A percentile compares a stretch with the other conserved stretches of the same genome.
These are phyloP conservation scores for Scalopus aquaticus DNA, from an alignment of 2,113 vertebrate genomes.

Conservation along the genomic window DNA sequence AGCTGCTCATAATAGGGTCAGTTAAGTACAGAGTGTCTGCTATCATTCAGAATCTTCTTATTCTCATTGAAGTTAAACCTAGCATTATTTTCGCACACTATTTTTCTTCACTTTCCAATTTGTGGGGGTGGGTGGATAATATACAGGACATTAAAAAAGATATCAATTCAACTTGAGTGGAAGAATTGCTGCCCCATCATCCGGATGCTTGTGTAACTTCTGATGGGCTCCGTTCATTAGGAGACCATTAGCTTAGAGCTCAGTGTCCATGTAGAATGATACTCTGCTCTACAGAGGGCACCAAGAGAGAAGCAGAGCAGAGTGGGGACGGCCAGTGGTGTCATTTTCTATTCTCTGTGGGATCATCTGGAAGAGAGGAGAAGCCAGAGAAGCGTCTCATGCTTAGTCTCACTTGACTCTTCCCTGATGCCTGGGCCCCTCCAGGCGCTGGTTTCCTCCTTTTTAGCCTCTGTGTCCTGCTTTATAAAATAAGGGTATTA, in stretches of 20 bases:
- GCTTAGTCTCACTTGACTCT: background rate
- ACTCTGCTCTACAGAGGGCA: background rate
- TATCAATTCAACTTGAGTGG: background rate
- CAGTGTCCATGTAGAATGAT: background rate
- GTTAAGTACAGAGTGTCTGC: constrained; percentile 71
- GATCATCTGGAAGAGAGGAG: background rate
- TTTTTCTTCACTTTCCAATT: constrained; percentile 32
- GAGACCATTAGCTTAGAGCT: background rate
- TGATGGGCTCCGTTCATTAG: background rate
- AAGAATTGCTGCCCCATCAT: background rate
- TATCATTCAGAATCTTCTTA: constrained; percentile 63
- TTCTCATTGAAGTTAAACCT: constrained; percentile 42
- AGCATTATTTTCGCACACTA: constrained; percentile 34
- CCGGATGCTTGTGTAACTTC: background rate
- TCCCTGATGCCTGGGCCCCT: background rate
- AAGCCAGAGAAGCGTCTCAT: background rate
- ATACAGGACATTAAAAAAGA: background rate
- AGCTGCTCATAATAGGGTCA: constrained; percentile 71
- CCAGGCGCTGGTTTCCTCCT: background rate
- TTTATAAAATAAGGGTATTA: constrained; percentile 27
- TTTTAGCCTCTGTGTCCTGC: background rate
- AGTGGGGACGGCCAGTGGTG: background rate
- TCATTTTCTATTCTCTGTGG: background rate
- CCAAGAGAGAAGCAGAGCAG: background rate
- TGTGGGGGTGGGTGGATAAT: background rate